Conservation (phyloP, 2,888 invertebrate genomes). For the Agrotis puta region DNA sequence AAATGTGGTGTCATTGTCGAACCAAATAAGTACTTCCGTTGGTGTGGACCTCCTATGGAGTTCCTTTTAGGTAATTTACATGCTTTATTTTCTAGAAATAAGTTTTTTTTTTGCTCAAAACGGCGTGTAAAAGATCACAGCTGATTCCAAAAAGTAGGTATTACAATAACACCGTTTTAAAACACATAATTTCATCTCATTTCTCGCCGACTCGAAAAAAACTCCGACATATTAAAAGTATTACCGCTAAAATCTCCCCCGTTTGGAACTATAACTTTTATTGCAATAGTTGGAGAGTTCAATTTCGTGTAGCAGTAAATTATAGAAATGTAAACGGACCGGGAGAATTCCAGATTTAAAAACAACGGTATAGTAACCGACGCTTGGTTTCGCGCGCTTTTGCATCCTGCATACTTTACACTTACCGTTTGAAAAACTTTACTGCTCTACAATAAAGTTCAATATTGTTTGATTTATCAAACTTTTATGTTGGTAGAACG, state of each 20-base stretch:
- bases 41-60: conserved; percentile 31
- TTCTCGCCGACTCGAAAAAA: conserved; percentile 43
- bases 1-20: conserved; percentile 24
- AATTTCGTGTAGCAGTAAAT: conserved; percentile 34
- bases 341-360: conserved; percentile 81
- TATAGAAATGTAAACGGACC: conserved; percentile 59
- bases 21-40: conserved; percentile 30
- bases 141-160: conserved; percentile 24
- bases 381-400: conserved; percentile 66
- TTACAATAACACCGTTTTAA: conserved; percentile 22
- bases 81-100: not conserved
- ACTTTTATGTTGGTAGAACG: conserved; percentile 19
- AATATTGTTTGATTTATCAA: conserved; percentile 1
- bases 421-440: conserved; percentile 23
- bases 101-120: not conserved
- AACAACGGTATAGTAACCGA: conserved; percentile 73
- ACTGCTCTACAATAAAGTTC: not conserved
- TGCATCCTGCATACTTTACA: conserved; percentile 43
- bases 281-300: accelerated
- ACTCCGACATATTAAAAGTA: conserved; percentile 18
- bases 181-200: conserved; percentile 47
- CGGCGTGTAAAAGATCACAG: conserved; percentile 10
- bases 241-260: conserved; percentile 45
- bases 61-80: not conserved
- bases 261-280: conserved; percentile 29